Base-by-base conservation (phyloP, 2,797 vertebrate genomes). In the Megaceryle alcyon region DNA sequence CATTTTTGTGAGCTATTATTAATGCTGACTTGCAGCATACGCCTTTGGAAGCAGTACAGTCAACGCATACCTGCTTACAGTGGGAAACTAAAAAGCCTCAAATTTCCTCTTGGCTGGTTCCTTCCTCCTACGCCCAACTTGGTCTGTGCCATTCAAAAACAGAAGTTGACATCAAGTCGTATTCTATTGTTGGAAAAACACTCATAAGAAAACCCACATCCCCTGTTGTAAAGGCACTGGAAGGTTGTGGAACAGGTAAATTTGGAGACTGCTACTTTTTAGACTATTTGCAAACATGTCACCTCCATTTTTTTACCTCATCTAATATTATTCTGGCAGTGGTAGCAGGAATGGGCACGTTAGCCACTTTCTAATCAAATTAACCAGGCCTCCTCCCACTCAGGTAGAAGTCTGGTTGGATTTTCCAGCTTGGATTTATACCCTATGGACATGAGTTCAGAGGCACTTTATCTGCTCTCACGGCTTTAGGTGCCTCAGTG, bases 1-100 rank as follows among this genome's bases (percentile, higher is more conserved):
- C 95, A 97, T 97, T 97, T 97, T 95, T 96, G 92, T 53, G 66
- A 94, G 82, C 80, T 94, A 68, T 95, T 96, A 94, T 94, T 94
- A 92, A 94, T 66, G 86, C 73, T 94, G 95, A 94, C 85, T 96
- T 96, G 81, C 64, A 97, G 96, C 94, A 96, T 75, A 96, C 88
- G 81, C 96, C 95, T 96, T 96, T 96, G 94, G 95, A 97, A 95
- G 70, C 77, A 49, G 87, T 91, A 94, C 90, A 96, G 80, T 95
- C 94, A 91, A 84, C 0, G 23, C 90, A 95, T 96, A 96, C 96
- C 96, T 97, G 94, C 94, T 94, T 96, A 90, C 63, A 84, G 80
- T 25, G 94, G 95, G 92, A 96, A 96, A 94, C 80, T 91, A 53
- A 94, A 96, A 96, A 95, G 90, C 96, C 92, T 96, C 95, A 96